Evolutionary conservation across 2,113 vertebrate species (phyloP).

Genomic region (Neodontobutis hainanensis): DNA sequence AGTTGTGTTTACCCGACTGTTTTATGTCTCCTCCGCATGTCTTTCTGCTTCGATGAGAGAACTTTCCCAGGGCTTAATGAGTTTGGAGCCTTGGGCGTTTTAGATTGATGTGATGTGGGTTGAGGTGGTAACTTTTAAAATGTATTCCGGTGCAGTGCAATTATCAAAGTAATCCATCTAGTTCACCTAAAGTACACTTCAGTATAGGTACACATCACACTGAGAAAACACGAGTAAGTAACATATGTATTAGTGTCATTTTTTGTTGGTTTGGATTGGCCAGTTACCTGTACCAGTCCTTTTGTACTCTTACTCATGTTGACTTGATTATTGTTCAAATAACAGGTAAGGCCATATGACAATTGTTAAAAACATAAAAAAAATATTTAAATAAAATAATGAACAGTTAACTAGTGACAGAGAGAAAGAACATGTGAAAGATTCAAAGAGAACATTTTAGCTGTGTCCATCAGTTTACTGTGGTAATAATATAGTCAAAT

Average conservation of each 20-base stretch:
- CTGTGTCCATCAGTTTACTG: not conserved
- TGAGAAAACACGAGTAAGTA: not conserved
- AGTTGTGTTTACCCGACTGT: slow-evolving; percentile 75
- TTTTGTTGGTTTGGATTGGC: too few species aligned
- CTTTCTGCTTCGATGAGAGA: slow-evolving; percentile 65
- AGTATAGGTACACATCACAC: not conserved
- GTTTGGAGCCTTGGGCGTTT: slow-evolving; percentile 56
- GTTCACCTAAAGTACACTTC: slow-evolving; percentile 17
- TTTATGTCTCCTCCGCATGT: slow-evolving; percentile 63
- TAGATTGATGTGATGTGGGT: slow-evolving; percentile 59
- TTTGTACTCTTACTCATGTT: too few species aligned
- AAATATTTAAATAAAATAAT: too few species aligned
- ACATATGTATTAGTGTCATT: too few species aligned
- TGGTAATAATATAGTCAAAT: not conserved
- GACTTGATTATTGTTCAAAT: too few species aligned
- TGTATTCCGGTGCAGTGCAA: slow-evolving; percentile 21
- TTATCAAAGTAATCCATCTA: slow-evolving; percentile 32
- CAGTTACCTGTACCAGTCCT: too few species aligned
- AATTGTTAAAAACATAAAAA: too few species aligned
- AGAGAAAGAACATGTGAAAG: too few species aligned
- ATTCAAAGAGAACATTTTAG: too few species aligned
- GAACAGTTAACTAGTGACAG: too few species aligned
- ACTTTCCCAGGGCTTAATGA: slow-evolving; percentile 66
- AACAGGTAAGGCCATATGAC: too few species aligned
- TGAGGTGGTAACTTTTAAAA: slow-evolving; percentile 56